Base-by-base conservation (phyloP, 2,888 invertebrate genomes). In the Hesperia comma region DNA sequence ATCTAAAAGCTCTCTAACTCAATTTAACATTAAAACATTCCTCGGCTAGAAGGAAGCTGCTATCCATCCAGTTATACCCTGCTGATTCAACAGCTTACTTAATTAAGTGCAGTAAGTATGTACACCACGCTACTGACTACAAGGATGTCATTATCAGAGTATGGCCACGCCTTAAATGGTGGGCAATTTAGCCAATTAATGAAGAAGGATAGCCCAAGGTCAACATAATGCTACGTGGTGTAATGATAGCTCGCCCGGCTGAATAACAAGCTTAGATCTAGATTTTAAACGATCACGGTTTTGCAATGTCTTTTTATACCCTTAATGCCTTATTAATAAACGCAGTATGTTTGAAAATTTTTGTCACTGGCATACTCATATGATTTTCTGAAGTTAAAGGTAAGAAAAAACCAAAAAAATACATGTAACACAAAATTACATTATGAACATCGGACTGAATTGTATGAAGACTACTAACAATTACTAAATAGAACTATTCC, bases 131-230 rank as follows among this genome's bases (percentile, higher is more conserved):
- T 73, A 69, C 72, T 63, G 61, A 76, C 79, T 77, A 83, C 85
- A 79, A 87, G 87, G 88, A 86, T 86, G 83, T 87, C 86, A 85
- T 90, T 88, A 89, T 78, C 74, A 72, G 77, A 70, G 49, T 15
- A 77, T 78, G 79, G 78, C 70, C 75, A 71, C 75, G 68, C 90
- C 90, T 77, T 88, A 90, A 81, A 90, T 79, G 90, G 92, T 58
- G 69, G 70, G 88, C 84, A 84, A 88, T 90, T 91, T 86, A 90
- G 81, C 82, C 86, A 84, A 86, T 85, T 87, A 86, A 79, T 79
- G 75, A 78, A 76, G 83, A 82, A 83, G 84, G 86, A 81, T 79
- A 74, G 74, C 68, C 75, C 90, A 90, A 90, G 90, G 90, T 83
- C 85, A n/a, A n/a, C n/a, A 75, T 61, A 33, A 49, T 51, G 62